Conservation (phyloP, 64 coral and sea anemone species). For the Catalaphyllia jardinei region DNA sequence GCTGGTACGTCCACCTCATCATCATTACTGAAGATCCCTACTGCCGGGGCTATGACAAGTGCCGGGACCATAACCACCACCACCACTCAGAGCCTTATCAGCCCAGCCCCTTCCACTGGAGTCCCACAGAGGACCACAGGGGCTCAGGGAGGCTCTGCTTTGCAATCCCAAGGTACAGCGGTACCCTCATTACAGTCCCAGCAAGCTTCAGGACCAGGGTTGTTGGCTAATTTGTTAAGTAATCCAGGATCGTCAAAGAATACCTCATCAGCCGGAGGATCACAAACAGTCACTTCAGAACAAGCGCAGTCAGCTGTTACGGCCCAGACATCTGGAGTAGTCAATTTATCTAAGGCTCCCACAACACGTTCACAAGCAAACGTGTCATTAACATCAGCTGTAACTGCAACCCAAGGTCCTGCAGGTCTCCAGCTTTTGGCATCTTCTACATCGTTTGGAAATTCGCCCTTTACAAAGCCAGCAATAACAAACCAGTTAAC, state of each 20-base stretch:
- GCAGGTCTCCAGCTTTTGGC: background rate
- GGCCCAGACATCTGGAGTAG: background rate
- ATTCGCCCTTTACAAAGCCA: background rate
- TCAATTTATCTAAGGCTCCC: background rate
- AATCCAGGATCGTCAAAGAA: background rate
- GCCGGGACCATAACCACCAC: background rate
- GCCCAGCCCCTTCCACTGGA: background rate
- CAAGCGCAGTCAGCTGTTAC: background rate
- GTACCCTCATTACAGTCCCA: background rate
- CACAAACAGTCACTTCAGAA: background rate
- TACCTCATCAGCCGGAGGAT: background rate
- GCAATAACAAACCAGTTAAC: constrained; percentile 1
- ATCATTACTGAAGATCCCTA: constrained; percentile 18
- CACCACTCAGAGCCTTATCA: constrained; percentile 20
- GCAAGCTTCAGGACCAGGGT: background rate
- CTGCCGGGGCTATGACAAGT: background rate
- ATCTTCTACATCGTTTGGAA: background rate
- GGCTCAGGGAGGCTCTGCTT: background rate
- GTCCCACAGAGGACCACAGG: constrained; percentile 7
- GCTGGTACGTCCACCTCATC: background rate
- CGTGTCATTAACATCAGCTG: background rate
- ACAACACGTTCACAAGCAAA: background rate
- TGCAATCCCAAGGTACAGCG: background rate
- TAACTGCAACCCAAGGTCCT: background rate
- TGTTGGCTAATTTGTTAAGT: background rate